Evolutionary conservation across 2,113 vertebrate species (phyloP).

Genomic region (Proteles cristata): DNA sequence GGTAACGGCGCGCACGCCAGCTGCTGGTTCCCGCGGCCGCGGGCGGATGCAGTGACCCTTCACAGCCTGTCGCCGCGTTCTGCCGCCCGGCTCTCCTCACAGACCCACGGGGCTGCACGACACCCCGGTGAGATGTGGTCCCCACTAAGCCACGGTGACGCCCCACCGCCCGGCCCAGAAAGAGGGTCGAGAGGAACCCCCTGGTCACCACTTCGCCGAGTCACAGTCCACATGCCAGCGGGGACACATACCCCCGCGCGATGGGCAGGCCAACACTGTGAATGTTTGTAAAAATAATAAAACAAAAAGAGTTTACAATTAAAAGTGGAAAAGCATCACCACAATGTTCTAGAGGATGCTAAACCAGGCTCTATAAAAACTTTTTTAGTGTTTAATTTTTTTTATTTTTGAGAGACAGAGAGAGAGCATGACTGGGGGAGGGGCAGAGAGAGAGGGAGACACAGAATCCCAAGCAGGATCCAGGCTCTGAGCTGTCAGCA

Average conservation of each 20-base stretch:
- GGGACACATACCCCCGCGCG: accelerated
- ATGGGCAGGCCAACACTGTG: background rate
- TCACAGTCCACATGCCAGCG: background rate
- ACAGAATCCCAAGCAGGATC: too few relatives aligned
- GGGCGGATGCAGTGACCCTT: background rate
- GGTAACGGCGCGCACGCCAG: background rate
- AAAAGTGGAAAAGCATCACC: background rate
- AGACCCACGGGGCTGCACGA: background rate
- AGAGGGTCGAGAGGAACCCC: accelerated
- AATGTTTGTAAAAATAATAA: background rate
- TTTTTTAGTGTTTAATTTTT: too few relatives aligned
- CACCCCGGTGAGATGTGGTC: background rate
- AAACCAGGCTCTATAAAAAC: background rate
- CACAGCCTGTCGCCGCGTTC: background rate
- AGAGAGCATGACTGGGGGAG: too few relatives aligned
- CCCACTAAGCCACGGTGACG: background rate
- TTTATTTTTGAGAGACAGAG: too few relatives aligned
- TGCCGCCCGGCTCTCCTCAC: background rate
- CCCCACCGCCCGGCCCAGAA: background rate
- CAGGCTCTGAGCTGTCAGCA: too few relatives aligned
- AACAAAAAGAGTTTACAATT: background rate
- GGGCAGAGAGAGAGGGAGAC: too few relatives aligned
- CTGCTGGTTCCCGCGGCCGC: background rate
- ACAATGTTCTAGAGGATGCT: background rate
- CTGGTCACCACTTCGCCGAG: accelerated